Conservation (phyloP, 1,140 invertebrate species). For the Drosophila chauvacae region DNA sequence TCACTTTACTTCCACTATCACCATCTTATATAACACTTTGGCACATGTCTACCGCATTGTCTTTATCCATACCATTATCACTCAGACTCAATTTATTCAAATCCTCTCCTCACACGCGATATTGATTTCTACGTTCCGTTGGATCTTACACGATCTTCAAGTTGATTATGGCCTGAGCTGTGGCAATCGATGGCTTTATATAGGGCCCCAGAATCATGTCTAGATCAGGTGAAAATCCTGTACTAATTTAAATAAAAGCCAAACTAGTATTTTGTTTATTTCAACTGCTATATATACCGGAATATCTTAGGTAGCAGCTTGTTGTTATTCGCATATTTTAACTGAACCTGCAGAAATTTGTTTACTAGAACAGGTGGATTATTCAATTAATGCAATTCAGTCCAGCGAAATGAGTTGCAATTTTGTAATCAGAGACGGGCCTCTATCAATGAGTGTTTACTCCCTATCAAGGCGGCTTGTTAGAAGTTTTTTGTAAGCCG, state of each 20-base stretch:
- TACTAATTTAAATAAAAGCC: slow-evolving; percentile 78
- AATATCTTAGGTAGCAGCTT: slow-evolving; percentile 52
- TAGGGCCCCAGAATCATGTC: slow-evolving; percentile 43
- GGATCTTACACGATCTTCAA: slow-evolving; percentile 70
- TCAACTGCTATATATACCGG: slow-evolving; percentile 50
- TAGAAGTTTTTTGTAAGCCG: slow-evolving; percentile 8
- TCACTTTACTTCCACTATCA: slow-evolving; percentile 4
- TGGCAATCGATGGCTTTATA: slow-evolving; percentile 57
- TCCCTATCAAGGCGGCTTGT: slow-evolving; percentile 5
- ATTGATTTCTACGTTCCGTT: slow-evolving; percentile 39
- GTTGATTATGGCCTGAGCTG: slow-evolving; percentile 45
- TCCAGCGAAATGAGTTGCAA: slow-evolving; percentile 32
- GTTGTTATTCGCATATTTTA: slow-evolving; percentile 66
- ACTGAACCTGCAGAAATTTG: slow-evolving; percentile 63
- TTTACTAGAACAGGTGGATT: slow-evolving; percentile 74
- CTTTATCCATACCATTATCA: slow-evolving; percentile 69
- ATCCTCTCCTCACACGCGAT: slow-evolving; percentile 72
- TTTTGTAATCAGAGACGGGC: slow-evolving; percentile 15
- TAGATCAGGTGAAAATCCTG: slow-evolving; percentile 77
- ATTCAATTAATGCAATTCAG: slow-evolving; percentile 40
- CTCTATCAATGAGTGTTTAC: not conserved
- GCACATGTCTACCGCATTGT: slow-evolving; percentile 25
- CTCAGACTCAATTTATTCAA: slow-evolving; percentile 75
- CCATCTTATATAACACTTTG: slow-evolving; percentile 10
- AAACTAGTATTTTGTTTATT: slow-evolving; percentile 84